Conservation (phyloP, 2,113 vertebrate genomes). For the Pangasianodon hypophthalmus region DNA sequence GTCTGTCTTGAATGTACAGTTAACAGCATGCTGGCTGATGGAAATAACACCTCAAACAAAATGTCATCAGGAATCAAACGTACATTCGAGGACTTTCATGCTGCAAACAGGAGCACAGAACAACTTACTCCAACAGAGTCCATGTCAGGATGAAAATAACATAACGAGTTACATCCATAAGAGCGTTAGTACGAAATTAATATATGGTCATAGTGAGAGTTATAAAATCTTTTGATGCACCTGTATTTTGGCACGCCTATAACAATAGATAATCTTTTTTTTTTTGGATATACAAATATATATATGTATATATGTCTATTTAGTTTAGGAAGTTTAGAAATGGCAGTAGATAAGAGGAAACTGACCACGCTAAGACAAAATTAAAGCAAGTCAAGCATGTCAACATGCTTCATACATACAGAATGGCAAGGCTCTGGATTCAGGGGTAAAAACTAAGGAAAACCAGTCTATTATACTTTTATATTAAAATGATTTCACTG, state of each 20-base stretch:
- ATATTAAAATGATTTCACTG: background rate
- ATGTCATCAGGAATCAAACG: background rate
- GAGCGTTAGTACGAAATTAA: conserved; percentile 50
- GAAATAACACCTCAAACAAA: background rate
- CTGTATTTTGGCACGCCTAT: conserved; percentile 74
- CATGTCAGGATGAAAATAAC: conserved; percentile 23
- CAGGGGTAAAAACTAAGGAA: conserved; percentile 4
- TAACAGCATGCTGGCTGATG: conserved; percentile 27
- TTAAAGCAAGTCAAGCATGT: conserved; percentile 47
- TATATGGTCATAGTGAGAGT: conserved; percentile 47
- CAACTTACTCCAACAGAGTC: conserved; percentile 1
- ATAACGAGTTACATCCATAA: background rate
- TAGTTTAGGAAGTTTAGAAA: conserved; percentile 63
- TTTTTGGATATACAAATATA: conserved; percentile 64
- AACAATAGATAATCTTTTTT: conserved; percentile 61
- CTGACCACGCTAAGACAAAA: conserved; percentile 55
- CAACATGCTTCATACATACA: conserved; percentile 61
- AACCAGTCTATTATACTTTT: background rate
- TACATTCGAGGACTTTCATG: conserved; percentile 31
- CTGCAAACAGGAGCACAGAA: conserved; percentile 27
- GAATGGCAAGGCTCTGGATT: conserved; percentile 31
- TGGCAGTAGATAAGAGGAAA: conserved; percentile 60
- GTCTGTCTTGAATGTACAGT: background rate
- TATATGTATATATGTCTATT: conserved; percentile 66
- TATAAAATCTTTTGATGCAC: conserved; percentile 61